phyloP scores from a whole-genome alignment of 2,113 vertebrate genomes.

The Aldabrachelys gigantea region DNA sequence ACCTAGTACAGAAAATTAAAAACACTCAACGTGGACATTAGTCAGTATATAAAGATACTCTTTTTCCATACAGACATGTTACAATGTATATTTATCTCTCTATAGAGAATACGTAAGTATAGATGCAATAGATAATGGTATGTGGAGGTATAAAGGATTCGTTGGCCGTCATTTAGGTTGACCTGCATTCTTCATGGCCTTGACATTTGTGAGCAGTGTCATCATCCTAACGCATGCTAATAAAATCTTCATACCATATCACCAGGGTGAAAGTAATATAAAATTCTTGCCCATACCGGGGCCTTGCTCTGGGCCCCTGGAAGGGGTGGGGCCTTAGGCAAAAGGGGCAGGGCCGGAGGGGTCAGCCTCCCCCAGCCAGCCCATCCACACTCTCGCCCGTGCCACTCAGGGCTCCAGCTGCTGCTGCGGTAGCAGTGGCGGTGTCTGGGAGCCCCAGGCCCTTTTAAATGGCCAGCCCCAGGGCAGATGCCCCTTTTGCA shows the following conservation, averaged over 20 bases:
- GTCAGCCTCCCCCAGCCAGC: no score
- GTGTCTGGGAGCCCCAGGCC: no score
- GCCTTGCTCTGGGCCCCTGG: no score
- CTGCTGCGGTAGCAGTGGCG: no score
- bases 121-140: background rate
- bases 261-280: no score
- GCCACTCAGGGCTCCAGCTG: no score
- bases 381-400: no score
- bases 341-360: no score
- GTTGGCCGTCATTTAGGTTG: background rate
- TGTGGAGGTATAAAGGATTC: background rate
- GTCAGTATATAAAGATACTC: constrained; percentile 21
- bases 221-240: background rate
- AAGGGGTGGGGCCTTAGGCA: no score
- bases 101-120: background rate
- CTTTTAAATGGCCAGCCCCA: no score
- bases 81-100: background rate
- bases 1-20: constrained; percentile 6
- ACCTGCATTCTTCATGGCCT: constrained; percentile 12
- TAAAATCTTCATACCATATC: background rate
- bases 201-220: constrained; percentile 1
- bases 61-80: background rate
- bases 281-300: no score
- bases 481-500: no score
- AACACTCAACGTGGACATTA: background rate